These are phyloP conservation scores for Rhadina sibilatrix DNA, from an alignment of 2,113 vertebrate genomes.

Conservation along the genomic window DNA sequence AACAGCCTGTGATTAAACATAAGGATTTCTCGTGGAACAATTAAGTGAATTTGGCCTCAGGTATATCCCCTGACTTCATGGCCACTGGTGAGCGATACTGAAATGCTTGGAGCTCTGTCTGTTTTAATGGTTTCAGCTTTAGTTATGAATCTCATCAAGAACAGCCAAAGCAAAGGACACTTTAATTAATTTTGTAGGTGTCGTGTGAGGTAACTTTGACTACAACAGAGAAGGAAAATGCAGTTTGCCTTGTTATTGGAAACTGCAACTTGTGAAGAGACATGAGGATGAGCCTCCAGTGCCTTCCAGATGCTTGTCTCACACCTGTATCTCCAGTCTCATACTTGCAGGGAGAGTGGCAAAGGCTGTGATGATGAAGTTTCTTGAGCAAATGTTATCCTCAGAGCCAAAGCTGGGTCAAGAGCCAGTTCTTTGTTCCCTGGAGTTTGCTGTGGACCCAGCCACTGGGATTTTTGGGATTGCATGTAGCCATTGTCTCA, in stretches of 20 bases:
- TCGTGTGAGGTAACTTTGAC: constrained; percentile 32
- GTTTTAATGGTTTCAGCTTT: constrained; percentile 65
- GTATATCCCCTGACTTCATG: neutral
- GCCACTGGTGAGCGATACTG: neutral
- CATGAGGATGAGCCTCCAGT: neutral
- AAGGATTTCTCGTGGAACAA: constrained; percentile 49
- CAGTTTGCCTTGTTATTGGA: neutral
- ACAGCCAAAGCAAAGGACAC: constrained; percentile 8
- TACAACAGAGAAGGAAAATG: neutral
- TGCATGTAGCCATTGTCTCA: neutral
- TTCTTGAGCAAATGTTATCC: neutral
- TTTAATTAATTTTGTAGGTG: neutral
- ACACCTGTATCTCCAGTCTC: neutral
- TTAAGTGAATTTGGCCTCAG: constrained; percentile 62
- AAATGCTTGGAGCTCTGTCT: constrained; percentile 53
- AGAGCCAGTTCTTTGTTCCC: neutral
- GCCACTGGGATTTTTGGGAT: neutral
- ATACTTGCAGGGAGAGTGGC: neutral
- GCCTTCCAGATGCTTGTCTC: neutral
- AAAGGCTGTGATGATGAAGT: neutral
- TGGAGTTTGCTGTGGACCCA: neutral
- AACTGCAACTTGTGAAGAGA: neutral
- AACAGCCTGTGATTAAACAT: constrained; percentile 59
- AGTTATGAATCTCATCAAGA: constrained; percentile 33
- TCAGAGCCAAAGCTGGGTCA: neutral